phyloP scores from a whole-genome alignment of 2,113 vertebrate genomes.

The Tetraodon nigroviridis region DNA sequence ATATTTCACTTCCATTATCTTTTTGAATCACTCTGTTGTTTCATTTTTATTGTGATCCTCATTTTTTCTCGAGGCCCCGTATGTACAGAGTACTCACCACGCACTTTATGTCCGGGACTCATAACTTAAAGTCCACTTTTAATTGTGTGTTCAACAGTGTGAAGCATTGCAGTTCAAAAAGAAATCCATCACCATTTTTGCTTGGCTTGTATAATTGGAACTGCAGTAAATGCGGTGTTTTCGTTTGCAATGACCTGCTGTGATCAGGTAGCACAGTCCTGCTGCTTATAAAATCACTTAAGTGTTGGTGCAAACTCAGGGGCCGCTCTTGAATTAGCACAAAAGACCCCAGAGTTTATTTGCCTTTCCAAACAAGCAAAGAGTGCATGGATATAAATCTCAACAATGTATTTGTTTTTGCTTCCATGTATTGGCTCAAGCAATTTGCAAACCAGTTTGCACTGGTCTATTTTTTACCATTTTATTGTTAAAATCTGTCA shows the following conservation, averaged over 20 bases:
- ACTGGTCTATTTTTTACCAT: not conserved
- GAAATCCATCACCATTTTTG: not conserved
- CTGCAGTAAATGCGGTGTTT: conserved; percentile 2
- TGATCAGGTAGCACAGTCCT: conserved; percentile 25
- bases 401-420: conserved; percentile 34
- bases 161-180: no score
- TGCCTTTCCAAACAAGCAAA: conserved; percentile 32
- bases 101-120: no score
- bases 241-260: conserved; percentile 15
- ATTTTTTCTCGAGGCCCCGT: no score
- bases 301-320: conserved; percentile 27
- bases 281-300: conserved; percentile 42
- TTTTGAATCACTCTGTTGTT: not conserved
- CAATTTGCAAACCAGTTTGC: conserved; percentile 4
- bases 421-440: not conserved
- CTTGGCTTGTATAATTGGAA: not conserved
- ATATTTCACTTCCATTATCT: conserved; percentile 2
- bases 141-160: no score
- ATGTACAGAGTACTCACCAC: no score
- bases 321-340: conserved; percentile 42
- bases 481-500: no score
- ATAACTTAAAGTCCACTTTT: no score
- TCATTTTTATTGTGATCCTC: not conserved
- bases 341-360: conserved; percentile 41
- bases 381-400: conserved; percentile 41